Percentiles rank a stretch among this genome's conserved stretches.
These are phyloP conservation scores for Epinephelus awoara DNA, from an alignment of 2,797 vertebrate species.

Conservation along the genomic window DNA sequence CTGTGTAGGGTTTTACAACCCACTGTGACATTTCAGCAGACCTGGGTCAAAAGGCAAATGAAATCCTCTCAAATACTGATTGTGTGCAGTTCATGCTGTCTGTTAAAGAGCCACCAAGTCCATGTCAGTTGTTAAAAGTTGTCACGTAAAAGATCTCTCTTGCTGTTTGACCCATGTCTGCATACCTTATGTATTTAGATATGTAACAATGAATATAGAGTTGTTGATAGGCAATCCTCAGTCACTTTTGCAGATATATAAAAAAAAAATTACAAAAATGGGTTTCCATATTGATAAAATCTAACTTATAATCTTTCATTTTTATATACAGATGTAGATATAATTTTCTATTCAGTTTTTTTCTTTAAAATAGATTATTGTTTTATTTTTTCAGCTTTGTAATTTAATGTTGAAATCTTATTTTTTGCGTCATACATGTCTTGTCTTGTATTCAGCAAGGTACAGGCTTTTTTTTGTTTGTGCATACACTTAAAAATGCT, in stretches of 20 bases:
- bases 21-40: slow-evolving; percentile 64
- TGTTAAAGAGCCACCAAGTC: background rate
- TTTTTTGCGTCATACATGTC: slow-evolving; percentile 47
- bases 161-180: slow-evolving; percentile 52
- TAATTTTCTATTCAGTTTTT: slow-evolving; percentile 66
- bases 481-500: slow-evolving; percentile 2
- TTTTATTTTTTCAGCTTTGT: slow-evolving; percentile 80
- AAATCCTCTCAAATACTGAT: slow-evolving; percentile 19
- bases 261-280: slow-evolving; percentile 47
- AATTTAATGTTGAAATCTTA: slow-evolving; percentile 74
- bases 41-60: slow-evolving; percentile 20
- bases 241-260: slow-evolving; percentile 73
- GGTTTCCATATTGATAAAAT: slow-evolving; percentile 63
- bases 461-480: slow-evolving; percentile 20
- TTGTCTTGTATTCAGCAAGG: slow-evolving; percentile 41
- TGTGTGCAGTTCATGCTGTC: background rate
- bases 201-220: slow-evolving; percentile 59
- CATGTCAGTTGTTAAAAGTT: background rate
- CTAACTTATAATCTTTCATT: slow-evolving; percentile 75
- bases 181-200: slow-evolving; percentile 51
- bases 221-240: slow-evolving; percentile 64
- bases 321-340: slow-evolving; percentile 82
- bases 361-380: slow-evolving; percentile 71
- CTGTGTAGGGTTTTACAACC: slow-evolving; percentile 63
- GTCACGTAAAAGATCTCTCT: background rate